Evolutionary conservation across 2,888 invertebrate species (phyloP).

Genomic region (Drosophila kokeensis): DNA sequence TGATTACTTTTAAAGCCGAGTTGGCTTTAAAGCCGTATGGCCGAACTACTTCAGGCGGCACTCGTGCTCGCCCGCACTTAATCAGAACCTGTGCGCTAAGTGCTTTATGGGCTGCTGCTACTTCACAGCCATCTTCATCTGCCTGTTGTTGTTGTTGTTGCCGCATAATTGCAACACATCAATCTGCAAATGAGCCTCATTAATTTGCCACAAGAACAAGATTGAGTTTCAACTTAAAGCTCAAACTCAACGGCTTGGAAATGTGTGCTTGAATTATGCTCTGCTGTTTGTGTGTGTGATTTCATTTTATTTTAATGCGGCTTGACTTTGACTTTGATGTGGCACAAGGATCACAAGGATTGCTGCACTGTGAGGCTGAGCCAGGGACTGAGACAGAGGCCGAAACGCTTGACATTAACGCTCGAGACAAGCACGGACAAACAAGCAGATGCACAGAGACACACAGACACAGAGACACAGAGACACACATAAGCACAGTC

Average conservation of each 20-base stretch:
- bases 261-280: constrained; percentile 10
- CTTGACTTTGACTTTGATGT: constrained; percentile 67
- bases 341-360: constrained; percentile 45
- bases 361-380: constrained; percentile 14
- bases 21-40: constrained; percentile 47
- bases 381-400: constrained; percentile 22
- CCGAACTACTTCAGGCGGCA: constrained; percentile 1
- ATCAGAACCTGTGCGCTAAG: constrained; percentile 80
- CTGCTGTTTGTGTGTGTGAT: neutral
- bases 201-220: constrained; percentile 65
- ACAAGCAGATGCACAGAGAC: neutral
- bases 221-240: constrained; percentile 42
- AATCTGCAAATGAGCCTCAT: constrained; percentile 77
- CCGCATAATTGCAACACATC: constrained; percentile 77
- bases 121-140: constrained; percentile 23
- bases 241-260: constrained; percentile 32
- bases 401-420: constrained; percentile 43
- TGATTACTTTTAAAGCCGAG: constrained; percentile 62
- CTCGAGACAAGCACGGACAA: constrained; percentile 26
- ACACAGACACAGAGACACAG: neutral
- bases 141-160: constrained; percentile 39
- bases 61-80: constrained; percentile 60
- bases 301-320: constrained; percentile 17
- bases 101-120: constrained; percentile 56
- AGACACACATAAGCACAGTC: constrained; percentile 13